These are phyloP conservation scores for Drosophila nannoptera DNA, from an alignment of 1,140 invertebrate species.

Conservation along the genomic window DNA sequence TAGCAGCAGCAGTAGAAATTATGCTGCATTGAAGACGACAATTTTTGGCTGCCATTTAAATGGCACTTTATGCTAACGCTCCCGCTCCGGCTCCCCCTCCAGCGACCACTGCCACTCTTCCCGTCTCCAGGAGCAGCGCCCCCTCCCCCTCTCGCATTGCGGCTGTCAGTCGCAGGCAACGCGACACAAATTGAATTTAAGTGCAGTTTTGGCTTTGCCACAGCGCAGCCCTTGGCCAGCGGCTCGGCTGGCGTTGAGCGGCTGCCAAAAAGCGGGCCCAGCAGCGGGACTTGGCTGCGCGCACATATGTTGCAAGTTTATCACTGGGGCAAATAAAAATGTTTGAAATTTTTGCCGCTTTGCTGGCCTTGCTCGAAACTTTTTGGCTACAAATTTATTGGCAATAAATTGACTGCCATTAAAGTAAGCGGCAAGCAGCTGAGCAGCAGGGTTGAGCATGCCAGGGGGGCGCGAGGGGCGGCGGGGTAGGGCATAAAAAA, in stretches of 20 bases:
- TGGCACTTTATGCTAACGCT: conserved; percentile 67
- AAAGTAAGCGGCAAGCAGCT: conserved; percentile 56
- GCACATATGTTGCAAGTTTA: conserved; percentile 76
- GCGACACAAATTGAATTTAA: conserved; percentile 76
- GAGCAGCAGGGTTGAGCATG: neutral
- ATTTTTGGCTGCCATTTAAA: conserved; percentile 76
- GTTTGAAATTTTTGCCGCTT: conserved; percentile 57
- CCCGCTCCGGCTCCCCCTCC: neutral
- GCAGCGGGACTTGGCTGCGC: conserved; percentile 5
- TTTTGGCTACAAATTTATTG: conserved; percentile 78
- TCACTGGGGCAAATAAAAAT: conserved; percentile 73
- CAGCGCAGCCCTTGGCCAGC: conserved; percentile 25
- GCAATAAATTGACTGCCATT: conserved; percentile 77
- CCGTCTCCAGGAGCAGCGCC: neutral
- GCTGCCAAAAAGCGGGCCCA: conserved; percentile 58
- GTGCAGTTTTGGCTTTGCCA: conserved; percentile 67
- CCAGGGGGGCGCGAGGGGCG: no score
- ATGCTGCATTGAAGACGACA: conserved; percentile 74
- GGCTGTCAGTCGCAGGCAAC: conserved; percentile 72
- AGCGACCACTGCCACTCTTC: neutral
- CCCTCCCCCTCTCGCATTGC: conserved; percentile 1
- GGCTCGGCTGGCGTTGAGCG: conserved; percentile 44
- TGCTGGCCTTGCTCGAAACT: conserved; percentile 70
- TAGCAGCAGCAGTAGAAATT: conserved; percentile 53
- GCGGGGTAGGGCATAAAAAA: conserved; percentile 51